Percentiles rank a stretch among this genome's conserved stretches.
These are phyloP conservation scores for Andrena minutula DNA, from an alignment of 2,888 invertebrate genomes.

Conservation along the genomic window DNA sequence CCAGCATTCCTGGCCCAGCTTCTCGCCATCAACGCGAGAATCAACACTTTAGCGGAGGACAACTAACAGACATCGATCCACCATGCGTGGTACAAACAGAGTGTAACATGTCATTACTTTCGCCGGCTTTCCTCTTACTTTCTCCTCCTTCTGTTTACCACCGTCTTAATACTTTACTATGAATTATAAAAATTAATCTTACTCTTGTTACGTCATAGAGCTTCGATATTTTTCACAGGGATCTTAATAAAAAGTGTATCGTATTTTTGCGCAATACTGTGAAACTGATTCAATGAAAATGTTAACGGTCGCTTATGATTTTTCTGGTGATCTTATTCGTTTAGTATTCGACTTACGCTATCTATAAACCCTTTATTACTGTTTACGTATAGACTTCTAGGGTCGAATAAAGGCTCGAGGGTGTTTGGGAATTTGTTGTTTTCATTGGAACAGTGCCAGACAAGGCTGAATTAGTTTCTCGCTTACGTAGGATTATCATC, in stretches of 20 bases:
- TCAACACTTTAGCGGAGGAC: conserved; percentile 91
- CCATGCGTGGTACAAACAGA: conserved; percentile 66
- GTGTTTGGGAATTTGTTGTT: conserved; percentile 32
- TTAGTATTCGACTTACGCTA: neutral
- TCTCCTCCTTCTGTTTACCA: conserved; percentile 73
- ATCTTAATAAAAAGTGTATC: conserved; percentile 29
- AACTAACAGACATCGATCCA: conserved; percentile 86
- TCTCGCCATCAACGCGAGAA: conserved; percentile 92
- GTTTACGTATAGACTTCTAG: conserved; percentile 6
- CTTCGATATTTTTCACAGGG: conserved; percentile 38
- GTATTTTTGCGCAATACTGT: conserved; percentile 44
- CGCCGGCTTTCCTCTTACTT: conserved; percentile 80
- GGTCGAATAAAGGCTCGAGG: conserved; percentile 15
- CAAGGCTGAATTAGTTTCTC: conserved; percentile 43
- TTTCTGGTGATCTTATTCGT: neutral
- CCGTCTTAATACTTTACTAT: conserved; percentile 59
- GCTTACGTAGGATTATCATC: conserved; percentile 39
- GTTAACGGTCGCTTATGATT: conserved; percentile 29
- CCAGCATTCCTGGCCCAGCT: conserved; percentile 91
- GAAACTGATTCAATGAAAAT: conserved; percentile 51
- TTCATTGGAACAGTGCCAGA: conserved; percentile 49
- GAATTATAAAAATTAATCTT: conserved; percentile 46
- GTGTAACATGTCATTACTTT: conserved; percentile 74
- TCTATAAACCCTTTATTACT: neutral
- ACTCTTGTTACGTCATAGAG: conserved; percentile 44